Conservation (phyloP, 2,888 invertebrate genomes). For the Dyspetes luteomarginatus region DNA sequence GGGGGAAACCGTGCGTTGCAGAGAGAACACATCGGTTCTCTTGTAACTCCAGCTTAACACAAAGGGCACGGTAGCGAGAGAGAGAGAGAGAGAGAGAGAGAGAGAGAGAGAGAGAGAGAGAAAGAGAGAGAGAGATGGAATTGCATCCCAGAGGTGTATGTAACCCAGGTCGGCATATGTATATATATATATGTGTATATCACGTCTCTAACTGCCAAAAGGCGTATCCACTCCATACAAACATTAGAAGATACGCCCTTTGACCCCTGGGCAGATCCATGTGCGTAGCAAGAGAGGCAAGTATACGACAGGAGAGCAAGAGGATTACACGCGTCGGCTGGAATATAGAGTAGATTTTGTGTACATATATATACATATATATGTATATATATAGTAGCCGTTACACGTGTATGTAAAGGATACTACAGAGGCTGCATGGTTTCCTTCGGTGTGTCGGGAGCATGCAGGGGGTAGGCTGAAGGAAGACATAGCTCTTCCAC, state of each 20-base stretch:
- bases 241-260: too few relatives aligned
- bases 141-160: constrained; percentile 12
- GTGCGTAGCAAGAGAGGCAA: background rate
- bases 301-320: constrained; percentile 2
- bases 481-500: constrained; percentile 64
- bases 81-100: background rate
- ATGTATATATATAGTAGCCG: constrained; percentile 9
- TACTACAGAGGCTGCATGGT: constrained; percentile 36
- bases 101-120: constrained; percentile 8
- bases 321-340: constrained; percentile 74
- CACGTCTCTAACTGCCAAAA: too few relatives aligned
- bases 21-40: constrained; percentile 29
- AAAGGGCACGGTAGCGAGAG: constrained; percentile 40
- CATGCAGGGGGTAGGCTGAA: constrained; percentile 67
- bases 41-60: constrained; percentile 52
- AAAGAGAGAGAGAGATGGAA: background rate
- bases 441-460: constrained; percentile 25
- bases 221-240: too few relatives aligned
- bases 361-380: constrained; percentile 1
- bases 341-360: constrained; percentile 75
- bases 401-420: constrained; percentile 20
- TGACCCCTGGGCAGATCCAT: too few relatives aligned
- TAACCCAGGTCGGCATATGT: background rate
- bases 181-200: too few relatives aligned
- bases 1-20: constrained; percentile 40